A percentile compares a stretch with the other conserved stretches of the same genome.
These are phyloP conservation scores for Scaptomyza caliginosa DNA, from an alignment of 2,888 invertebrate genomes.

Conservation along the genomic window DNA sequence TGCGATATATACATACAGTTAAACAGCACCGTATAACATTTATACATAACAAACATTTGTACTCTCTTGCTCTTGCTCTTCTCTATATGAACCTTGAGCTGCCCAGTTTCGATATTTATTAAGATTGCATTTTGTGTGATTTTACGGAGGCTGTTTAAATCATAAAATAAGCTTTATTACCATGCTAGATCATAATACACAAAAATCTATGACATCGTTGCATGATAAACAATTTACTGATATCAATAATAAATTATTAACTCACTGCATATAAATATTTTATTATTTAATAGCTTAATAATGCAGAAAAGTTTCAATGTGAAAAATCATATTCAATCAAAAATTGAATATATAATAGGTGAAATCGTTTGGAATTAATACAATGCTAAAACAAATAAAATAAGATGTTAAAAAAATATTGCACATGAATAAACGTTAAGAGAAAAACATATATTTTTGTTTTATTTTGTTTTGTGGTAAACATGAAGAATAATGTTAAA, in stretches of 20 bases:
- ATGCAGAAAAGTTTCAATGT: not conserved
- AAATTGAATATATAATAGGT: not conserved
- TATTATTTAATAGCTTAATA: not conserved
- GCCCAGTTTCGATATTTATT: conserved; percentile 27
- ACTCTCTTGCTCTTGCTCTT: not conserved
- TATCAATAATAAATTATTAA: conserved; percentile 7
- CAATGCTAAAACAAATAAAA: not conserved
- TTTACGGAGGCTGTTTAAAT: conserved; percentile 18
- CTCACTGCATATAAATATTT: not conserved
- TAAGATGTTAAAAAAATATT: not conserved
- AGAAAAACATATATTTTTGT: not conserved
- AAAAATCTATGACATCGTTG: conserved; percentile 1
- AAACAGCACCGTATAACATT: not conserved
- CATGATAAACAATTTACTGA: conserved; percentile 1
- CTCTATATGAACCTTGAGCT: conserved; percentile 15
- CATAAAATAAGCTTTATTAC: conserved; percentile 23
- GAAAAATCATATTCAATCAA: not conserved
- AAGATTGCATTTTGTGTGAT: conserved; percentile 31
- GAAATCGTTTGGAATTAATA: not conserved
- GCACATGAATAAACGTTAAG: not conserved
- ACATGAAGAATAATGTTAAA: not conserved
- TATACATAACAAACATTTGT: conserved; percentile 16
- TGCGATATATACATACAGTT: conserved; percentile 5
- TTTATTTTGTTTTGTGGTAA: too few species aligned
- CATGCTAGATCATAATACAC: conserved; percentile 6